These are phyloP conservation scores for Orthosia gracilis DNA, from an alignment of 2,888 invertebrate genomes.

Conservation along the genomic window DNA sequence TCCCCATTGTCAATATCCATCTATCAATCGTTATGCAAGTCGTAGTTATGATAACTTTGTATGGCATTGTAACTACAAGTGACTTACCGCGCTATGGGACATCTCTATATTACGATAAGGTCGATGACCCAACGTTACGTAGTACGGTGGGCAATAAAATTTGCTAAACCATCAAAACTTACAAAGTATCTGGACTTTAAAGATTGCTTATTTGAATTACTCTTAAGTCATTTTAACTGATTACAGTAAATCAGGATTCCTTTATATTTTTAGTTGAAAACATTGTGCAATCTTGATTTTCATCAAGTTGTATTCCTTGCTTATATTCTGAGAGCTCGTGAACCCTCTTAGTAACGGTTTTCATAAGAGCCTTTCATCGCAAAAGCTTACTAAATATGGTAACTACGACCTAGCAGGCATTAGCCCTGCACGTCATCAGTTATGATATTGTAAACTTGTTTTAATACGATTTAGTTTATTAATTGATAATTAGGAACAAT, in stretches of 20 bases:
- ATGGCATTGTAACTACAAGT: slow-evolving; percentile 9
- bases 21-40: slow-evolving; percentile 36
- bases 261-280: neutral
- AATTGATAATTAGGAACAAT: no score
- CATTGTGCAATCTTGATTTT: neutral
- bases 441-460: no score
- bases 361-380: no score
- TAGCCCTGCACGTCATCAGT: no score
- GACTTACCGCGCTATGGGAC: slow-evolving; percentile 5
- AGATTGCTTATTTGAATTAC: neutral
- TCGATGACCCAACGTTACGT: slow-evolving; percentile 18
- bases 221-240: neutral
- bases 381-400: no score
- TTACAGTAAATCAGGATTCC: neutral
- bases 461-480: no score
- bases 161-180: neutral
- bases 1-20: slow-evolving; percentile 33
- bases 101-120: slow-evolving; percentile 17
- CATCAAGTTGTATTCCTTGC: neutral
- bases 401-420: no score
- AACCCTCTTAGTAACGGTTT: no score
- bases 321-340: no score
- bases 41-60: slow-evolving; percentile 1
- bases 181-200: neutral
- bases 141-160: slow-evolving; percentile 2